phyloP scores from a whole-genome alignment of 2,888 invertebrate genomes.

The Rhogogaster chlorosoma region DNA sequence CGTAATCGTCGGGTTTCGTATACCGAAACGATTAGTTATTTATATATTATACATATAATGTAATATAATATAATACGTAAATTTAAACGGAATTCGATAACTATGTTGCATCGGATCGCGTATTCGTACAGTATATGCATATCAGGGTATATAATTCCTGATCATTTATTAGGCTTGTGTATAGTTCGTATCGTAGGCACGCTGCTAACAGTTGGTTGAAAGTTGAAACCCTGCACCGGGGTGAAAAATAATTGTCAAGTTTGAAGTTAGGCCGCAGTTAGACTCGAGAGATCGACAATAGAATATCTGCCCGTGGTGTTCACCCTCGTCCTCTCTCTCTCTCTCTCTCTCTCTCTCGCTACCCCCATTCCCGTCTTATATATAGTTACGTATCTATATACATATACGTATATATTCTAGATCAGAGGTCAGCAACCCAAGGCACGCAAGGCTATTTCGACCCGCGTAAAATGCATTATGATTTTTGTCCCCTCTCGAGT shows the following conservation, averaged over 20 bases:
- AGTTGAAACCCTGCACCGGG: neutral
- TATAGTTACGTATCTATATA: constrained; percentile 30
- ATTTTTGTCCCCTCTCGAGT: constrained; percentile 6
- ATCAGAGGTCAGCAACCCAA: constrained; percentile 50
- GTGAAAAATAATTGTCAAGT: constrained; percentile 23
- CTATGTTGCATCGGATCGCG: neutral
- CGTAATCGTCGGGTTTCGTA: neutral
- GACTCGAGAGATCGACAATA: constrained; percentile 32
- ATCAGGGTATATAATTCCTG: neutral
- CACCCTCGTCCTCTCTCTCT: constrained; percentile 19
- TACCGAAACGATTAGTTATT: constrained; percentile 32
- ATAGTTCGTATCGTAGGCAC: constrained; percentile 11
- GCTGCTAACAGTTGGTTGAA: constrained; percentile 41
- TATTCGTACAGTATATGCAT: neutral
- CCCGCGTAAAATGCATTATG: constrained; percentile 39
- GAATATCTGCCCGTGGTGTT: constrained; percentile 34
- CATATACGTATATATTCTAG: constrained; percentile 19
- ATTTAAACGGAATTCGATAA: constrained; percentile 6
- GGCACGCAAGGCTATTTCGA: constrained; percentile 51
- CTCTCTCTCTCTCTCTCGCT: neutral
- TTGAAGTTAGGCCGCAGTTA: constrained; percentile 13
- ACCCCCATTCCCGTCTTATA: constrained; percentile 36
- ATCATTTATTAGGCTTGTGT: neutral
- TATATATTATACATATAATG: neutral
- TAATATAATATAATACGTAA: neutral